Base-by-base conservation (phyloP, 1,140 invertebrate species). In the Anastrepha obliqua region DNA sequence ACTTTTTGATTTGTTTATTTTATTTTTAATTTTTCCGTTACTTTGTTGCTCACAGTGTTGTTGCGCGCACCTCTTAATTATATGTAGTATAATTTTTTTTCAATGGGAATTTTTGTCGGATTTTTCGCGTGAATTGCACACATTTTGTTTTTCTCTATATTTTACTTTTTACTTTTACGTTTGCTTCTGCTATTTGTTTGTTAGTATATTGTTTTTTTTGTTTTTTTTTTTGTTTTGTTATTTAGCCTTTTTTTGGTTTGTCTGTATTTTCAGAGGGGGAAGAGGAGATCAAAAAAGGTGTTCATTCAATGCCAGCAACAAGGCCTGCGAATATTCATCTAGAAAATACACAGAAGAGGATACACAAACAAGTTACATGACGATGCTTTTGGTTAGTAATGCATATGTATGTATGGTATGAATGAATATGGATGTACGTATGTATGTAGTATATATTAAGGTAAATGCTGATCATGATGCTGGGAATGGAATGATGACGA, bases 351-450 rank as follows among this genome's bases (percentile, higher is more conserved):
- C 47, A 81, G 74, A 81, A 81, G 74, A 81, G 74, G 74, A 81
- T 55, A 81, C 74, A 81, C 74, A 81, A 81, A 81, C 74, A 81
- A 81, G 74, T 81, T 81, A 81, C 47, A 81, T 81, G 74, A 81
- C 74, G 74, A 81, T 81, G 74, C 74, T 58, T 81, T 81, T 81
- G 74, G 74, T 81, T 81, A 81, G 74, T 81, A 81, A 81, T 81
- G 74, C 74, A 17, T 81, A 55, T 81, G 74, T 29, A 81, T 81
- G 74, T 55, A 55, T 81, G 70, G 70, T 78, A 78, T 51, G 74
- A 3, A 81, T 74, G 42, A 47, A 42, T 8, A 3, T 55, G 51
- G 6, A 6, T 78, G 42, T 78, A 78, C 51, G 74, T 11, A 20
- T 81, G 47, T 81, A 55, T 81, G 42, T 55, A 81, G 9, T 55